Evolutionary conservation across 2,113 vertebrate species (phyloP).

Genomic region (Aspidoscelis tigris): DNA sequence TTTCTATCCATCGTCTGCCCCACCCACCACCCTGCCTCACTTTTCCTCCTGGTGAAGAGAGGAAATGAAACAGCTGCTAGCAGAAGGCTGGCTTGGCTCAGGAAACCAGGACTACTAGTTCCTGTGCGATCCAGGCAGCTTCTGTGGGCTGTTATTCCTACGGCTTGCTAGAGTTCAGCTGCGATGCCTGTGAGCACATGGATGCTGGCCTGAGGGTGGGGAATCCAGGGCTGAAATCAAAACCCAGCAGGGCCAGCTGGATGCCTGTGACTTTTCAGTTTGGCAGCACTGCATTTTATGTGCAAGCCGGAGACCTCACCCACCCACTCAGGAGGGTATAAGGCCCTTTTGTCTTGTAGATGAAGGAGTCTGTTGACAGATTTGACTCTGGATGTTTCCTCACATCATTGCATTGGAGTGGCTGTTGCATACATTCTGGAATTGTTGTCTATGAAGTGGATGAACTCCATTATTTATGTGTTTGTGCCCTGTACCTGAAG

Average conservation of each 20-base stretch:
- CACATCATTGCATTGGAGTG: background rate
- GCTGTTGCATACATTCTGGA: too few species aligned
- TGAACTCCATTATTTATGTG: too few species aligned
- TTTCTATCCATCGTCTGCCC: background rate
- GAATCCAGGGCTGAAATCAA: too few species aligned
- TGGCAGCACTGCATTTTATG: background rate
- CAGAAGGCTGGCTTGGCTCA: background rate
- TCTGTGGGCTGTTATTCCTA: background rate
- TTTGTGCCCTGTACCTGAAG: too few species aligned
- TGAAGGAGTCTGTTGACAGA: slow-evolving; percentile 1
- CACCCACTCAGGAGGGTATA: background rate
- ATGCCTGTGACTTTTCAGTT: background rate
- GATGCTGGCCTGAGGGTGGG: background rate
- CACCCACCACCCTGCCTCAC: background rate
- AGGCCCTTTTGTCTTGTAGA: background rate
- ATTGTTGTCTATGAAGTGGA: background rate
- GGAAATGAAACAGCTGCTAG: slow-evolving; percentile 8
- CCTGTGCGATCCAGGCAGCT: too few species aligned
- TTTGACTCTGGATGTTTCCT: background rate
- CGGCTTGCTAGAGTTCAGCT: background rate
- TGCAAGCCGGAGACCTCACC: background rate
- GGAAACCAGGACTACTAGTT: background rate
- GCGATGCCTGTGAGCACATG: background rate
- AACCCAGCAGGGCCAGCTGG: too few species aligned
- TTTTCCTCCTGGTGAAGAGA: background rate